phyloP scores from a whole-genome alignment of 2,113 vertebrate genomes.

The Mesoclemmys tuberculata region DNA sequence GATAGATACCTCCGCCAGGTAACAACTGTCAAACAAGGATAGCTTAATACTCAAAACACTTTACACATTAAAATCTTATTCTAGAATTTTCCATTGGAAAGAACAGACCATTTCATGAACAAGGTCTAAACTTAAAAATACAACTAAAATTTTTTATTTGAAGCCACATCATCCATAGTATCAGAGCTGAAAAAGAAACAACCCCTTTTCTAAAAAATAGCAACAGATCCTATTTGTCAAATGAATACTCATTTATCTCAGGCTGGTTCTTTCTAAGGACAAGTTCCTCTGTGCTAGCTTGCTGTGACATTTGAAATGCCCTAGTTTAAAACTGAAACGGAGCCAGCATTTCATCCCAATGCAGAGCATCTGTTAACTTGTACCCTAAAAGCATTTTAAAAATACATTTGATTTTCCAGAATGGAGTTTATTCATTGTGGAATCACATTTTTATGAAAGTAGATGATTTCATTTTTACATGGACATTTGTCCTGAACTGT shows the following conservation, averaged over 20 bases:
- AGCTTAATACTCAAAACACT: neutral
- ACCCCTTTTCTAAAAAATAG: neutral
- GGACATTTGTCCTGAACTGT: neutral
- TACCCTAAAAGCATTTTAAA: neutral
- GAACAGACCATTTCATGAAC: neutral
- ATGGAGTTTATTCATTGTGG: neutral
- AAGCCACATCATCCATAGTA: neutral
- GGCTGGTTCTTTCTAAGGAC: conserved; percentile 37
- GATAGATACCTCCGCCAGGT: neutral
- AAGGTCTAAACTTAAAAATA: neutral
- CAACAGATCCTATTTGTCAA: conserved; percentile 51
- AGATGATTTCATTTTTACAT: neutral
- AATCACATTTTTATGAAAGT: neutral
- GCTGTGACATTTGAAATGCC: conserved; percentile 70
- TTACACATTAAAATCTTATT: neutral
- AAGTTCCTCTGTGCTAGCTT: conserved; percentile 41
- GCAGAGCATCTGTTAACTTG: conserved; percentile 45
- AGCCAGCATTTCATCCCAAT: conserved; percentile 56
- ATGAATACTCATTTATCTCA: conserved; percentile 42
- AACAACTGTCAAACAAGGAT: neutral
- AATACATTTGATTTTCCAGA: neutral
- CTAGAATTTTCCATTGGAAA: neutral
- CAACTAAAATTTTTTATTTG: neutral
- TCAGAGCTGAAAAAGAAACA: neutral
- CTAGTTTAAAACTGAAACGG: conserved; percentile 65